A percentile compares a stretch with the other conserved stretches of the same genome.
Conservation (phyloP, 1,140 invertebrate genomes). For the Pseudomyrmex dendroicus region DNA sequence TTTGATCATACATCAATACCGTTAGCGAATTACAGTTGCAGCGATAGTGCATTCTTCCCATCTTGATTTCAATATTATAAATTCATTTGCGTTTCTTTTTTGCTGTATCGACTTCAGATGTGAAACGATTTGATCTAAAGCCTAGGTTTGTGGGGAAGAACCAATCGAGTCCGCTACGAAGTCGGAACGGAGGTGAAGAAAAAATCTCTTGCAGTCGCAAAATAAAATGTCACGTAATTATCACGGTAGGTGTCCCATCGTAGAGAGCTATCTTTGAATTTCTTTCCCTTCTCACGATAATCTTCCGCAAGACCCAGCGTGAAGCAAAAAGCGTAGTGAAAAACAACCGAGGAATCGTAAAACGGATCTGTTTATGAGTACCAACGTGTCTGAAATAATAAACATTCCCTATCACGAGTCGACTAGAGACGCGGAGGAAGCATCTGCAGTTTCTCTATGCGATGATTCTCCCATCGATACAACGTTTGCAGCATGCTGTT, state of each 20-base stretch:
- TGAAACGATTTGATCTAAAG: conserved; percentile 9
- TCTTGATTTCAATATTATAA: conserved; percentile 33
- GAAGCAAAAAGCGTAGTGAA: conserved; percentile 78
- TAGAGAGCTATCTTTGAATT: neutral
- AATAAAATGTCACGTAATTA: conserved; percentile 84
- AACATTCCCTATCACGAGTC: conserved; percentile 62
- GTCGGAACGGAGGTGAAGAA: conserved; percentile 73
- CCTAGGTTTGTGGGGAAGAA: conserved; percentile 2
- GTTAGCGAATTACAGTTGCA: conserved; percentile 23
- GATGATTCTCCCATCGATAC: conserved; percentile 35
- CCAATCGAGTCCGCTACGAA: conserved; percentile 42
- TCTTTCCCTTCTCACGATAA: conserved; percentile 21
- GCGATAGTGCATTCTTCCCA: conserved; percentile 9
- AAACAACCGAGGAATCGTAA: conserved; percentile 79
- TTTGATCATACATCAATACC: neutral
- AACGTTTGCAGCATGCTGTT: neutral
- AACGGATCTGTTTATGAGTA: conserved; percentile 79
- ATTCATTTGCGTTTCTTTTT: conserved; percentile 48
- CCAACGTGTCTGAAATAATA: conserved; percentile 69
- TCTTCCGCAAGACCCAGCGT: conserved; percentile 50
- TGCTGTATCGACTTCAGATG: conserved; percentile 8
- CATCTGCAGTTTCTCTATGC: conserved; percentile 58
- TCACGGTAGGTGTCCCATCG: conserved; percentile 81
- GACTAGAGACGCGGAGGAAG: conserved; percentile 13
- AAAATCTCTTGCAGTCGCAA: conserved; percentile 78